Evolutionary conservation across 2,113 vertebrate species (phyloP), one percentile per base, ranked within the genome.

Genomic region (Rhipidura dahli): DNA sequence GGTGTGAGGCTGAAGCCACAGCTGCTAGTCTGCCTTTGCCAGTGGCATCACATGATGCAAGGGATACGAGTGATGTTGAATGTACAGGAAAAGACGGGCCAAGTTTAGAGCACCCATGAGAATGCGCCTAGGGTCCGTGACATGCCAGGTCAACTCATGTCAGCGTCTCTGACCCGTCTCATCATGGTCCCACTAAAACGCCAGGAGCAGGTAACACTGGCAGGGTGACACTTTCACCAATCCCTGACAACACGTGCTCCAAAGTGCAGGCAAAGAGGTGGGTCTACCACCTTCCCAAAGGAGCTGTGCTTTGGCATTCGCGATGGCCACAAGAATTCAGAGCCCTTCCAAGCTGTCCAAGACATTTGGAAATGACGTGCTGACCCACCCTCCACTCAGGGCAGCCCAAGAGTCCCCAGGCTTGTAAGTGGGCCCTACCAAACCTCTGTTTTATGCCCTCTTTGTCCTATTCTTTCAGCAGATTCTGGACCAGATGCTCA

Each of bases 81-180:
- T 0, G 6, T 4, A 31, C 1, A 1, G 60, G 77, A 49, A 20
- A 73, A 66, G 51, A n/a, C 0, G 0, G 5, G 11, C 18, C 35
- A 28, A n/a, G 54, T 51, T 82, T 6, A 44, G 40, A 53, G 54
- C 56, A 39, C 27, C 39, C 49, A 6, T 4, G 27, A 51, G 44
- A 76, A 71, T 11, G 18, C 1, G 2, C 30, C 65, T 6, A 11
- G 21, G 20, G 33, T 13, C 79, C 70, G 13, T 0, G 1, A 35
- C 54, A 45, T 30, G 33, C 15, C 79, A 70, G 44, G 49, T 10
- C n/a, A 47, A 19, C 56, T 63, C 31, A n/a, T 40, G 63, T 8
- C 61, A 35, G 63, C 23, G n/a, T 16, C 61, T 66, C 66, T 1
- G 2, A 45, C 10, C 15, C 18, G 18, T 30, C 51, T 91, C 44